phyloP scores from a whole-genome alignment of 2,888 invertebrate species.

The Schizotus pectinicornis region DNA sequence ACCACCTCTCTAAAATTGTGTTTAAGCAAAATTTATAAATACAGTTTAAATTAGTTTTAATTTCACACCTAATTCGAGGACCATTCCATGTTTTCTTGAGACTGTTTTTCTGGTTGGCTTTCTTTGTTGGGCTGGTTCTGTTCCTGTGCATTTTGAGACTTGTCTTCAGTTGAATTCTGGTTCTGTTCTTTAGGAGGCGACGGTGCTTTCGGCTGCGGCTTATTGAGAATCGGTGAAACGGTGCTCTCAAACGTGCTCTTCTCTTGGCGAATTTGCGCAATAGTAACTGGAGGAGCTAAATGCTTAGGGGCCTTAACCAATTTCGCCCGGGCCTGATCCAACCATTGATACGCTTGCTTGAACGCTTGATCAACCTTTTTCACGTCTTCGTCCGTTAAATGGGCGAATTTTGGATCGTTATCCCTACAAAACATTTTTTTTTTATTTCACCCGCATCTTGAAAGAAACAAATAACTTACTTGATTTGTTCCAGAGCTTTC shows the following conservation, averaged over 20 bases:
- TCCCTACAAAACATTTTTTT: conserved; percentile 59
- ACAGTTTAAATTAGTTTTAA: conserved; percentile 3
- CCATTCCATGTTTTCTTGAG: conserved; percentile 46
- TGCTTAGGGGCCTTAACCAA: conserved; percentile 71
- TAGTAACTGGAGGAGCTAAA: conserved; percentile 76
- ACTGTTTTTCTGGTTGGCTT: conserved; percentile 20
- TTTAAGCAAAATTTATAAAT: conserved; percentile 20
- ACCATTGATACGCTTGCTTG: conserved; percentile 79
- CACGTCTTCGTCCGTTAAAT: conserved; percentile 82
- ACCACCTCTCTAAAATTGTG: conserved; percentile 13
- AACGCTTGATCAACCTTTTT: conserved; percentile 75
- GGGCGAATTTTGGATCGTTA: conserved; percentile 77
- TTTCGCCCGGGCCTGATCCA: conserved; percentile 76
- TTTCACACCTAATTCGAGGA: conserved; percentile 32
- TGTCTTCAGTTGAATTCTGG: conserved; percentile 39
- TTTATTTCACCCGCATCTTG: too few species aligned
- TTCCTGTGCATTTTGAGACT: conserved; percentile 24
- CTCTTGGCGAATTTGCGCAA: conserved; percentile 80
- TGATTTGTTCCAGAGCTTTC: conserved; percentile 77
- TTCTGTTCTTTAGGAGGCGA: conserved; percentile 64
- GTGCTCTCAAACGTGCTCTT: conserved; percentile 70
- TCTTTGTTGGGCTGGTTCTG: conserved; percentile 29
- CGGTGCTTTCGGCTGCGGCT: conserved; percentile 86
- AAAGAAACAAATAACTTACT: conserved; percentile 51
- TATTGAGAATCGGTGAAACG: conserved; percentile 81